Conservation (phyloP, 2,888 invertebrate genomes). For the Agonopterix subpropinquella region DNA sequence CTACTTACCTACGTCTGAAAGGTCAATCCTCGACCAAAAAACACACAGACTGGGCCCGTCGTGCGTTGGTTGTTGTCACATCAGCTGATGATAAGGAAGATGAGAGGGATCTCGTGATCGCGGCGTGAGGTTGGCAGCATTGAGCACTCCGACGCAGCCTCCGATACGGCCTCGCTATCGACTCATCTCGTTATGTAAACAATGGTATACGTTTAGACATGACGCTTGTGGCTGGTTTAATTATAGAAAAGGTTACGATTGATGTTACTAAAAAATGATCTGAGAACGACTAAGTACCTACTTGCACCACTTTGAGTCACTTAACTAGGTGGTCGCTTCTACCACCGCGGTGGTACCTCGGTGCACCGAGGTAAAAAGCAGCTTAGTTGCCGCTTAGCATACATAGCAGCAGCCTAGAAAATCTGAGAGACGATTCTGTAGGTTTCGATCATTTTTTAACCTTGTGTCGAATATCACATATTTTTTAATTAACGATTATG, state of each 20-base stretch:
- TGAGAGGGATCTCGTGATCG: slow-evolving; percentile 66
- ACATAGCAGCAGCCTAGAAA: too few relatives aligned
- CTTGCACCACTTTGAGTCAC: too few relatives aligned
- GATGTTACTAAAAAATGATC: not conserved
- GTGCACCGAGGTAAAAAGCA: too few relatives aligned
- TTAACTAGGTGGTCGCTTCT: too few relatives aligned
- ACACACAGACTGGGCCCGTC: slow-evolving; percentile 28
- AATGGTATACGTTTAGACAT: not conserved
- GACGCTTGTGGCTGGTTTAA: not conserved
- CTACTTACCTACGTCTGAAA: slow-evolving; percentile 36
- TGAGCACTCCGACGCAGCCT: slow-evolving; percentile 58
- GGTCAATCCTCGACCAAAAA: slow-evolving; percentile 21
- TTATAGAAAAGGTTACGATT: not conserved
- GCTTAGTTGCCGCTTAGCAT: too few relatives aligned
- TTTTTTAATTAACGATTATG: too few relatives aligned
- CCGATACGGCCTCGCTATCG: slow-evolving; percentile 27
- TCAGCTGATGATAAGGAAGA: slow-evolving; percentile 71
- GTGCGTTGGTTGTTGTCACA: slow-evolving; percentile 39
- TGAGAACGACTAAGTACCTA: too few relatives aligned
- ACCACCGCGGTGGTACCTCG: too few relatives aligned
- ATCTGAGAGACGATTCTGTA: too few relatives aligned
- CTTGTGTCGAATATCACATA: too few relatives aligned
- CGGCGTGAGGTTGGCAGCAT: slow-evolving; percentile 54
- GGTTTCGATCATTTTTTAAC: too few relatives aligned
- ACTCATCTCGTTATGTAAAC: slow-evolving; percentile 30